phyloP scores from a whole-genome alignment of 2,113 vertebrate species.

The Aegypius monachus region DNA sequence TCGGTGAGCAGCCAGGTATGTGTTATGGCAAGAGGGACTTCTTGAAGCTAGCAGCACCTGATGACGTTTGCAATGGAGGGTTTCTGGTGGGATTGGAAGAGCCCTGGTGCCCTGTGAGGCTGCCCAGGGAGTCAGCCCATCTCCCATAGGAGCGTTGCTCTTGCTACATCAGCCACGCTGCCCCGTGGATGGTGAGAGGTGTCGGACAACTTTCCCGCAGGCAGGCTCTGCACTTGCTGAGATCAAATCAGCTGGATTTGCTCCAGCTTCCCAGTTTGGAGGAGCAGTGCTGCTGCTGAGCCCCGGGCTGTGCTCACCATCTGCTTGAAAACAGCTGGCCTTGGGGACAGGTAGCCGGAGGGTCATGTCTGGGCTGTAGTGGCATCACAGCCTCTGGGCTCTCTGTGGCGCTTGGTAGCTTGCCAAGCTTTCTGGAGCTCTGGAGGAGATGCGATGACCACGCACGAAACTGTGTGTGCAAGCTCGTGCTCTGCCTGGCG shows the following conservation, averaged over 20 bases:
- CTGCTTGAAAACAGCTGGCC: not conserved
- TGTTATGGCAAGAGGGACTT: not conserved
- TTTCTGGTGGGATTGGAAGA: not conserved
- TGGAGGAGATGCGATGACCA: not conserved
- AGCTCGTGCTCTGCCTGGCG: not conserved
- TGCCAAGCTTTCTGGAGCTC: fast-evolving
- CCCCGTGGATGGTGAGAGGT: not conserved
- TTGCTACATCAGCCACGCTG: not conserved
- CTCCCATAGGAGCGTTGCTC: not conserved
- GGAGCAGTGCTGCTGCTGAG: not conserved
- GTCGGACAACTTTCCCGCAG: fast-evolving
- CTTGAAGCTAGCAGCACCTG: not conserved
- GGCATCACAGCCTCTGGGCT: not conserved
- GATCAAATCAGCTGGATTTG: no score
- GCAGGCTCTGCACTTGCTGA: not conserved
- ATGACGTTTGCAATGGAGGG: fast-evolving
- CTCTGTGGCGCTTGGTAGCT: not conserved
- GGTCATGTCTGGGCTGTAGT: not conserved
- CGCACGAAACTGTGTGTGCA: not conserved
- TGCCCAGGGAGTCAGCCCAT: not conserved
- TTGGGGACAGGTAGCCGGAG: not conserved
- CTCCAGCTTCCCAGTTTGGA: not conserved
- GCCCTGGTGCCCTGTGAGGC: not conserved
- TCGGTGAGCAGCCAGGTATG: not conserved
- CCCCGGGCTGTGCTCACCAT: not conserved